Evolutionary conservation across 2,797 vertebrate genomes (phyloP).

Genomic region (Sebastes umbrosus): DNA sequence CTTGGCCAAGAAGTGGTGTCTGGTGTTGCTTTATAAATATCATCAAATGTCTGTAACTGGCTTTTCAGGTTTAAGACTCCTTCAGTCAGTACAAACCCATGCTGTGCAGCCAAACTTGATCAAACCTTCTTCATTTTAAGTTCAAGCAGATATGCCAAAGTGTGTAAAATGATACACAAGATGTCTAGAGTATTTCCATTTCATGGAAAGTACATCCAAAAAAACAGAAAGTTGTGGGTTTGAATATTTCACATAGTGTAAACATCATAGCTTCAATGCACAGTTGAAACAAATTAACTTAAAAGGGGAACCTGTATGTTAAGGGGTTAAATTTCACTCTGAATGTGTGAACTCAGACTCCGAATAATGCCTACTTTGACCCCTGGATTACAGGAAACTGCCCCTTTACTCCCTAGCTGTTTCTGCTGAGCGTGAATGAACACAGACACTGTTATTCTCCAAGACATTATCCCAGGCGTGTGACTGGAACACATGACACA

Average conservation of each 20-base stretch:
- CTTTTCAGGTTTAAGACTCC: not conserved
- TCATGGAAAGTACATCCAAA: not conserved
- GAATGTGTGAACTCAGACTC: not conserved
- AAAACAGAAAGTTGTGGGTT: not conserved
- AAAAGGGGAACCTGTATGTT: not conserved
- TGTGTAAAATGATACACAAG: not conserved
- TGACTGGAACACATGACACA: slow-evolving; percentile 63
- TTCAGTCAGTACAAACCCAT: not conserved
- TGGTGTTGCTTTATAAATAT: not conserved
- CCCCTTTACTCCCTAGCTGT: not conserved
- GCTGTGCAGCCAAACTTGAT: not conserved
- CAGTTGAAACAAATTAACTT: not conserved
- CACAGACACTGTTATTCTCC: slow-evolving; percentile 17
- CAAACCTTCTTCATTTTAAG: not conserved
- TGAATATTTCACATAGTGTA: not conserved
- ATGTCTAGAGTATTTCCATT: not conserved
- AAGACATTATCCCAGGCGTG: slow-evolving; percentile 63
- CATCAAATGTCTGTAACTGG: not conserved
- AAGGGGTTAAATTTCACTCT: not conserved
- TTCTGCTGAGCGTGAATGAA: slow-evolving; percentile 11
- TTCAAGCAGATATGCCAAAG: not conserved
- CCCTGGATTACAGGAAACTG: slow-evolving; percentile 22
- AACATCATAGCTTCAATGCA: not conserved
- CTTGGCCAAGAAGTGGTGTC: not conserved
- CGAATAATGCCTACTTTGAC: slow-evolving; percentile 28